These are phyloP conservation scores for Mergus octosetaceus DNA, from an alignment of 2,797 vertebrate genomes.

Conservation along the genomic window DNA sequence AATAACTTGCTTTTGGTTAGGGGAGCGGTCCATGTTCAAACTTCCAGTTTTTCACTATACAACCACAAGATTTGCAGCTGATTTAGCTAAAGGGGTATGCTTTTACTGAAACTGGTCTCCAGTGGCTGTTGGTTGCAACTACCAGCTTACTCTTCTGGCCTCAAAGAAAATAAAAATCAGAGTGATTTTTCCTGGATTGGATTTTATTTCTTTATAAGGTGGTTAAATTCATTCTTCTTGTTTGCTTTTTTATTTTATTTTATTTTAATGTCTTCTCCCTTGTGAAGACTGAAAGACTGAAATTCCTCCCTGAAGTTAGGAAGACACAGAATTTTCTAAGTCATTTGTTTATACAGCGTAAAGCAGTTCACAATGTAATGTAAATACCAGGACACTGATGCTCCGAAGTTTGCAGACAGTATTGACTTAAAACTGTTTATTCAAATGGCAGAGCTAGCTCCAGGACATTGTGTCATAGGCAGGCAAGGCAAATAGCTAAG, in stretches of 20 bases:
- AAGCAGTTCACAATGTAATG: background rate
- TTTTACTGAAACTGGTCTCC: background rate
- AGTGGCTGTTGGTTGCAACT: background rate
- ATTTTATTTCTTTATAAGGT: background rate
- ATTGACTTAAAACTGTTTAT: background rate
- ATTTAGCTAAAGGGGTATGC: background rate
- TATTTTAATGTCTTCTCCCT: background rate
- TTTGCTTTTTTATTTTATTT: background rate
- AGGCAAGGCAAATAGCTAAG: background rate
- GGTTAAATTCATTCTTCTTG: background rate
- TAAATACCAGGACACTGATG: background rate
- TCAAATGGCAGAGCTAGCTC: background rate
- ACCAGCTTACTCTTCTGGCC: background rate
- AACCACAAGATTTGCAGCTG: background rate
- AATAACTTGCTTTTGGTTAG: background rate
- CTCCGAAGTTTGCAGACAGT: background rate
- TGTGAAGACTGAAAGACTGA: background rate
- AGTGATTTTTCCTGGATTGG: background rate
- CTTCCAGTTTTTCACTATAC: background rate
- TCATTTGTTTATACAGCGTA: conserved; percentile 2
- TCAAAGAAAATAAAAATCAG: background rate
- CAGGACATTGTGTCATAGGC: background rate
- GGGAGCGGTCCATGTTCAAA: background rate
- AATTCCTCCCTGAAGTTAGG: background rate
- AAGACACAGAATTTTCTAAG: background rate